A percentile compares a stretch with the other conserved stretches of the same genome.
Conservation (phyloP, 1,140 invertebrate species). For the Drosophila kurseongensis region DNA sequence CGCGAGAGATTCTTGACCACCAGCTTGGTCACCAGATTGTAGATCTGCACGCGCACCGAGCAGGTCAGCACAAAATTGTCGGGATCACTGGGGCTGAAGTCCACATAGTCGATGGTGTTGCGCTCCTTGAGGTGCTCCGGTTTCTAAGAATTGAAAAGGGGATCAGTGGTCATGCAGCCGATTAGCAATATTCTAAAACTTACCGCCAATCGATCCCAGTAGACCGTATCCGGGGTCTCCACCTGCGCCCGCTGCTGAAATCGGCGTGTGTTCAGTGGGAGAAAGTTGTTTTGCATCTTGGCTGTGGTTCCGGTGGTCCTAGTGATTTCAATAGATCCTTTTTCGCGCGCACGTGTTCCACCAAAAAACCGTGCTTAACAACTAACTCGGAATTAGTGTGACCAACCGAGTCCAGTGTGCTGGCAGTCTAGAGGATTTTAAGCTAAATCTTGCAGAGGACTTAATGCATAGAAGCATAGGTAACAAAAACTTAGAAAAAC, state of each 20-base stretch:
- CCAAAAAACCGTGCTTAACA: not conserved
- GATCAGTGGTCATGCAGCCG: not conserved
- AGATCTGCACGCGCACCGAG: constrained; percentile 95
- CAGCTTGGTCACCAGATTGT: constrained; percentile 94
- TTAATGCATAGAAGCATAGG: too few relatives aligned
- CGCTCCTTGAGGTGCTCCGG: constrained; percentile 96
- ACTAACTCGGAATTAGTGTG: not conserved
- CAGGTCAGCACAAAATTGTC: constrained; percentile 96
- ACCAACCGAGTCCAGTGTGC: not conserved
- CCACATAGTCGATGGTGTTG: constrained; percentile 95
- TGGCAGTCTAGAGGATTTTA: not conserved
- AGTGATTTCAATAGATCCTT: not conserved
- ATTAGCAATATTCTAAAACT: not conserved
- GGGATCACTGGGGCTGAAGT: constrained; percentile 94
- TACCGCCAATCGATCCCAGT: constrained; percentile 94
- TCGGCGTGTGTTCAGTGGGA: constrained; percentile 90
- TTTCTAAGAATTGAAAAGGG: constrained; percentile 86
- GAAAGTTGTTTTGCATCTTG: constrained; percentile 86
- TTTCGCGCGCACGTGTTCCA: constrained; percentile 40
- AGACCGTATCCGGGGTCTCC: constrained; percentile 90
- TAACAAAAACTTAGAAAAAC: too few relatives aligned
- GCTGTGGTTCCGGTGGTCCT: not conserved
- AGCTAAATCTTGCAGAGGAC: not conserved
- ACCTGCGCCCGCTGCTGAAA: constrained; percentile 88
- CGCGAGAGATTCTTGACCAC: constrained; percentile 93